Conservation (phyloP, 2,797 vertebrate genomes). For the Mus caroli region DNA sequence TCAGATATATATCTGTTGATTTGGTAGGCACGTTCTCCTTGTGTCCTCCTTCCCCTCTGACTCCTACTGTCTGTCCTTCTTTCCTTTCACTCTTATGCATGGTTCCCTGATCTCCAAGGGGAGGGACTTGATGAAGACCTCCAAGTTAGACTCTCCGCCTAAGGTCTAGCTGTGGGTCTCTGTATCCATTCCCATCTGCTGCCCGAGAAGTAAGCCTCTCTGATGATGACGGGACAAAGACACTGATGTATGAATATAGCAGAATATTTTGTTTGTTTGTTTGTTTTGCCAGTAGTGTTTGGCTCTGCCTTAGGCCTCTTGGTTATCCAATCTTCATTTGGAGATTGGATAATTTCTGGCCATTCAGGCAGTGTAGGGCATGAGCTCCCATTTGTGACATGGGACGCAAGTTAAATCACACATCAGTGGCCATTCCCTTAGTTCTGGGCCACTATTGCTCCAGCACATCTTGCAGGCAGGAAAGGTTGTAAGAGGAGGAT, state of each 20-base stretch:
- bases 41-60: not conserved
- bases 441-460: not conserved
- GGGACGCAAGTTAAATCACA: not conserved
- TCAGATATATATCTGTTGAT: not conserved
- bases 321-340: not conserved
- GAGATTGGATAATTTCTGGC: too few relatives aligned
- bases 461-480: not conserved
- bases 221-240: not conserved
- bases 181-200: not conserved
- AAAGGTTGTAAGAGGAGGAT: not conserved
- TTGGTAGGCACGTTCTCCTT: not conserved
- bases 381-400: not conserved
- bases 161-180: not conserved
- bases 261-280: not conserved
- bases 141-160: not conserved
- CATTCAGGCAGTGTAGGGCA: not conserved
- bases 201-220: not conserved
- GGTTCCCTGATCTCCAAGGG: not conserved
- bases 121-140: not conserved
- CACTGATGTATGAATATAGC: not conserved
- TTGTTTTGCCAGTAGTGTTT: not conserved
- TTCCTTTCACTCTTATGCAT: not conserved
- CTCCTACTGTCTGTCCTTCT: not conserved
- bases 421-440: not conserved
- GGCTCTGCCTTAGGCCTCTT: not conserved